Percentiles rank a stretch among this genome's conserved stretches.
These are phyloP conservation scores for Drosophila pallidifrons DNA, from an alignment of 1,140 invertebrate genomes.

Conservation along the genomic window DNA sequence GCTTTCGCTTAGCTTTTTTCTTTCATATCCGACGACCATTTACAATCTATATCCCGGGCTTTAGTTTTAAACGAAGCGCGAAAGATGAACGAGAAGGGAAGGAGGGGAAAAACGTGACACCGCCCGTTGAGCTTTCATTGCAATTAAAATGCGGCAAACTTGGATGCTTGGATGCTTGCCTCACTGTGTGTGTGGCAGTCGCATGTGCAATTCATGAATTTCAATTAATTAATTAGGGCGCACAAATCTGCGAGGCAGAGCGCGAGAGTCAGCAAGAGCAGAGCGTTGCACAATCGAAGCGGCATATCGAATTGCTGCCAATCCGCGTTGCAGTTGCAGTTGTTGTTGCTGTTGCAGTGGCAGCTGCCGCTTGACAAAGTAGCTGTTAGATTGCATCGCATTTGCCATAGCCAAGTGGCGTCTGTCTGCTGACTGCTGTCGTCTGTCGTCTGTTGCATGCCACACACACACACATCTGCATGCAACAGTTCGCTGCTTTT, in stretches of 20 bases:
- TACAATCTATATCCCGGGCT: constrained; percentile 19
- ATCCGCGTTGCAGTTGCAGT: constrained; percentile 17
- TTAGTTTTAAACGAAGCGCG: constrained; percentile 61
- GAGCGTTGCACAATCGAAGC: constrained; percentile 55
- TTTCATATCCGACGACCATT: constrained; percentile 25
- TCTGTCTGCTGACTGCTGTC: constrained; percentile 12
- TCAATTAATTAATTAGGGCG: constrained; percentile 81
- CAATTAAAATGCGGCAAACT: constrained; percentile 73
- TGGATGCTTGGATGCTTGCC: constrained; percentile 29
- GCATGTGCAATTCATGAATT: constrained; percentile 82
- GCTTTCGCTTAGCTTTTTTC: constrained; percentile 66
- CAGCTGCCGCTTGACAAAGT: constrained; percentile 78
- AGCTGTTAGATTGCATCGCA: constrained; percentile 79
- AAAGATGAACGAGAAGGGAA: too few species aligned
- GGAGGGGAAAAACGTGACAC: neutral
- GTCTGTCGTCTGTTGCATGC: neutral
- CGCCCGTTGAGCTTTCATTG: constrained; percentile 75
- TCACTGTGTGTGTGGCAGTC: constrained; percentile 50
- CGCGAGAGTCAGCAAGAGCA: neutral
- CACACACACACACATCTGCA: neutral
- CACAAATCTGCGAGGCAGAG: constrained; percentile 63
- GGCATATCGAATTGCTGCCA: constrained; percentile 62
- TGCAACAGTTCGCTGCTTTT: constrained; percentile 80
- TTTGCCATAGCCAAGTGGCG: constrained; percentile 44
- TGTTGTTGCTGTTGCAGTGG: constrained; percentile 51